These are phyloP conservation scores for Rhizomys pruinosus DNA, from an alignment of 2,113 vertebrate genomes.

Conservation along the genomic window DNA sequence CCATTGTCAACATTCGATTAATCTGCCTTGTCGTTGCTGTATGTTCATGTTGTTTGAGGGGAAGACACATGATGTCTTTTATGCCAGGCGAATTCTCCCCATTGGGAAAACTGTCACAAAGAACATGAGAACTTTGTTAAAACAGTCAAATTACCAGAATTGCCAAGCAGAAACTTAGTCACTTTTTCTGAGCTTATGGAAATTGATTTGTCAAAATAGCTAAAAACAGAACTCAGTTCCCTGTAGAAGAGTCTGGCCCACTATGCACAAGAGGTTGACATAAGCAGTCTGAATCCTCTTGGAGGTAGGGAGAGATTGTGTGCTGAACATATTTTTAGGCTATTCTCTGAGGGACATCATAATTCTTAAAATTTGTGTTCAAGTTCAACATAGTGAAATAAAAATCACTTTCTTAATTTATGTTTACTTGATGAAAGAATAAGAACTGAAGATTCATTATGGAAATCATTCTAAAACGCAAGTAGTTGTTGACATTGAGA, in stretches of 20 bases:
- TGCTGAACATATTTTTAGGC: conserved; percentile 28
- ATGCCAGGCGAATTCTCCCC: conserved; percentile 1
- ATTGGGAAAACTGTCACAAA: conserved; percentile 7
- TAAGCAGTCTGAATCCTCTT: not conserved
- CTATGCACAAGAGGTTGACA: not conserved
- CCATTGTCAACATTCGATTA: not conserved
- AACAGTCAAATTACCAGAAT: not conserved
- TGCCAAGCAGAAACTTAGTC: not conserved
- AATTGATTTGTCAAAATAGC: conserved; percentile 39
- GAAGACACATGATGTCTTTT: not conserved
- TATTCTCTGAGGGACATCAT: not conserved
- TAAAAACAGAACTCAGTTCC: conserved; percentile 24
- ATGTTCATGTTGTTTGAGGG: not conserved
- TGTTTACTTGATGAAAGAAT: not conserved
- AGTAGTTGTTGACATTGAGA: not conserved
- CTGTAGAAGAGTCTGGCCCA: not conserved
- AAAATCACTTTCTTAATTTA: conserved; percentile 31
- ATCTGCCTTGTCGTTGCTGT: too few relatives aligned
- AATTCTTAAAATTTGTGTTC: conserved; percentile 44
- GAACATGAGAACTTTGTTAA: not conserved
- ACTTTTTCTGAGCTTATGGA: conserved; percentile 37
- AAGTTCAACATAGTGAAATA: conserved; percentile 5
- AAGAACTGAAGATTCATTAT: not conserved
- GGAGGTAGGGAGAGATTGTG: not conserved
- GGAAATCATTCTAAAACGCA: not conserved